Evolutionary conservation across 1,140 invertebrate genomes (phyloP).

Genomic region (Tetragonula clypearis): DNA sequence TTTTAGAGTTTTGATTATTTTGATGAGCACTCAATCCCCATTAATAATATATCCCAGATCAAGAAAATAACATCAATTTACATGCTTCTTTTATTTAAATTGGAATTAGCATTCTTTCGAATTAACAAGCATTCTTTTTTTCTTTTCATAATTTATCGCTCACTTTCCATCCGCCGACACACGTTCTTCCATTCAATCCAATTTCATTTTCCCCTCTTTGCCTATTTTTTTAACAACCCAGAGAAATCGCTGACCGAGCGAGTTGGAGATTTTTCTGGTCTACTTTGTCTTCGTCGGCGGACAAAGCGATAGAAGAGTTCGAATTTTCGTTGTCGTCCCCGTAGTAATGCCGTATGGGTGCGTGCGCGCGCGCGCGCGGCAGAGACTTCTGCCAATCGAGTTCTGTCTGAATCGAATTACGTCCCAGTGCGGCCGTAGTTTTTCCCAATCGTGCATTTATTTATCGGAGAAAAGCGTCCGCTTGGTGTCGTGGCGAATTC

Average conservation of each 20-base stretch:
- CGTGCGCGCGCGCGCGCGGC: neutral
- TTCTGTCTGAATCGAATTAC: conserved; percentile 56
- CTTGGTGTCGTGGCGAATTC: neutral
- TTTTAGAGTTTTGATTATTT: no score
- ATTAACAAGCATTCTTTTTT: neutral
- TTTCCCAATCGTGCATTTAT: conserved; percentile 54
- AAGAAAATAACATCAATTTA: neutral
- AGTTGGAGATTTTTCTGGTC: conserved; percentile 3
- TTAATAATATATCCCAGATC: no score
- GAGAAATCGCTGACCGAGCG: neutral
- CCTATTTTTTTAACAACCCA: conserved; percentile 8
- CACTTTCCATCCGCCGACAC: neutral
- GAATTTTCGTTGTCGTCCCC: conserved; percentile 35
- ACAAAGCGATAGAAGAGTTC: conserved; percentile 48
- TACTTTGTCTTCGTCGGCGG: conserved; percentile 31
- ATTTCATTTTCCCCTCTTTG: neutral
- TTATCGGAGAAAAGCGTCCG: conserved; percentile 24
- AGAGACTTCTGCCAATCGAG: conserved; percentile 59
- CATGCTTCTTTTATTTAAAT: neutral
- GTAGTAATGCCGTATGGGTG: conserved; percentile 55
- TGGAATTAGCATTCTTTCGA: neutral
- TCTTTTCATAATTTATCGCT: neutral
- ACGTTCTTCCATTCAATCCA: neutral
- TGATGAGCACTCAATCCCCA: no score
- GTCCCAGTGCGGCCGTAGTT: conserved; percentile 31